Evolutionary conservation across 2,797 vertebrate species (phyloP).

Genomic region (Myiothlypis coronata): DNA sequence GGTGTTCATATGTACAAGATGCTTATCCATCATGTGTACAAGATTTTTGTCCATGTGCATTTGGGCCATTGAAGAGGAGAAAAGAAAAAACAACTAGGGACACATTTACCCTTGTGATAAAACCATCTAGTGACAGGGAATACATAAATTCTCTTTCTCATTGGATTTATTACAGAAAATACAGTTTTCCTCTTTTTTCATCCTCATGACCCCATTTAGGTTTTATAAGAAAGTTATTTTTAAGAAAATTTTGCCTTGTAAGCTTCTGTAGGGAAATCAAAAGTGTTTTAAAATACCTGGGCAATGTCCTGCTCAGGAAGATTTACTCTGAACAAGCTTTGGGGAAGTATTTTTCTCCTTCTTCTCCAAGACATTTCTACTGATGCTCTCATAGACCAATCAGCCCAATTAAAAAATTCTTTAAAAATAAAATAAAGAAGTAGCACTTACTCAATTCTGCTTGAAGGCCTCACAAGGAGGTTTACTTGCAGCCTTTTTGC

Average conservation of each 20-base stretch:
- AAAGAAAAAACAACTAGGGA: neutral
- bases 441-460: conserved; percentile 82
- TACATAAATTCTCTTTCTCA: neutral
- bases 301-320: neutral
- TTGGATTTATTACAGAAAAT: neutral
- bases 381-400: neutral
- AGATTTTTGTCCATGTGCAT: neutral
- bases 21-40: neutral
- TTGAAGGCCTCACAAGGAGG: conserved; percentile 81
- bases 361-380: neutral
- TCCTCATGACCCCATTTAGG: neutral
- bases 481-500: conserved; percentile 93
- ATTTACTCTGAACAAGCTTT: neutral
- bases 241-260: neutral
- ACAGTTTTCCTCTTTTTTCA: neutral
- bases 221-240: neutral
- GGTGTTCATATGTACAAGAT: neutral
- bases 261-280: neutral
- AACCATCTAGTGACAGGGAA: neutral
- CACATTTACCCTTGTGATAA: neutral
- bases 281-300: neutral
- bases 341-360: neutral
- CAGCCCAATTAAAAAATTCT: neutral
- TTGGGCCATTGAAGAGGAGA: neutral
- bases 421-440: neutral